These are phyloP conservation scores for Diloba caeruleocephala DNA, from an alignment of 2,888 invertebrate species.

Conservation along the genomic window DNA sequence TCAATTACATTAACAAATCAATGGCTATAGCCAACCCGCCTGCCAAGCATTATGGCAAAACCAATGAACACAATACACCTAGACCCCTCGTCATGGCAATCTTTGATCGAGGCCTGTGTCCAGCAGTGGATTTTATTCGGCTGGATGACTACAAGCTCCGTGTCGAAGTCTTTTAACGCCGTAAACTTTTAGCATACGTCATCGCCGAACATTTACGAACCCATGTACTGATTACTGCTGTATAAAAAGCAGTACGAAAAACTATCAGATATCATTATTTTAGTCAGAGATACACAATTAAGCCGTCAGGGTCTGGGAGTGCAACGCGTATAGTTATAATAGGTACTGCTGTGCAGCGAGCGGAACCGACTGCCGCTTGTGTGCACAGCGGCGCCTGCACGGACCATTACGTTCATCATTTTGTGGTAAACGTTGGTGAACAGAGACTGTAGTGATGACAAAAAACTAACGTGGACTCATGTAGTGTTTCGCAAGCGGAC, in stretches of 20 bases:
- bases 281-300: constrained; percentile 29
- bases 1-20: no score
- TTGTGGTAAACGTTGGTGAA: background rate
- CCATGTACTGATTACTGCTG: constrained; percentile 5
- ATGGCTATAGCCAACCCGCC: no score
- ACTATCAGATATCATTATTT: constrained; percentile 26
- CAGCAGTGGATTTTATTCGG: no score
- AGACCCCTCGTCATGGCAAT: no score
- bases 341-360: constrained; percentile 19
- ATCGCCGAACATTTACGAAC: constrained; percentile 25
- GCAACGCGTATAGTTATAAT: constrained; percentile 3
- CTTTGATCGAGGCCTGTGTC: no score
- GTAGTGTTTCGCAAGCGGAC: no score
- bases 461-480: no score
- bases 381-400: constrained; percentile 34
- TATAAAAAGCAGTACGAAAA: constrained; percentile 33
- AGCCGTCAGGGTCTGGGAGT: constrained; percentile 11
- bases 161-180: constrained; percentile 11
- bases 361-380: constrained; percentile 31
- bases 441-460: background rate
- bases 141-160: no score
- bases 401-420: constrained; percentile 34
- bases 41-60: no score
- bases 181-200: constrained; percentile 15
- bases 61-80: no score